Base-by-base conservation (phyloP, 2,113 vertebrate species). In the Coptodon rendalli region DNA sequence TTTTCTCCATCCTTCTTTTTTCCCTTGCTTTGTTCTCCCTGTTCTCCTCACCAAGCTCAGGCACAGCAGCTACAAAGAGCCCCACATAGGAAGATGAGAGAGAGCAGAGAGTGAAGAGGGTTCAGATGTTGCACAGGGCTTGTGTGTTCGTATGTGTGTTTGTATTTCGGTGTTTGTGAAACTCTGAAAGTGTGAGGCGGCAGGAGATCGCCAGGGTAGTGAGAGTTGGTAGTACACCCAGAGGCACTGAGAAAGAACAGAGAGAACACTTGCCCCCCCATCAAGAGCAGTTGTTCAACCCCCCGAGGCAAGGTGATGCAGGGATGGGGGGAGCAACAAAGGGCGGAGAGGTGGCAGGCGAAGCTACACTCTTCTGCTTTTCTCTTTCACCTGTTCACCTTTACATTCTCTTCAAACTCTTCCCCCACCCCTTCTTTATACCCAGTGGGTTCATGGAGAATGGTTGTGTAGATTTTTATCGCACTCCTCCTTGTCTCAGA, bases 11-110 rank as follows among this genome's bases (percentile, higher is more conserved):
- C 92, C 87, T 87, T 82, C 85, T 90, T 87, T 90, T 89, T 87
- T 89, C 71, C 87, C 50, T 88, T 2, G 80, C 93, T 95, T 95
- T 95, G 94, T 95, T 95, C 93, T 94, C 87, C 71, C 87, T 79
- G 82, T 94, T 92, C 93, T 93, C 83, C 90, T 94, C 91, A 89
- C 87, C 93, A 89, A 90, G 91, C 94, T 91, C 83, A 89, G 91
- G 92, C 92, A 80, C 81, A 80, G 91, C 85, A 82, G 94, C 94
- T 94, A 95, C 95, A 96, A 96, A 96, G 95, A 92, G 92, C 95
- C 95, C 93, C 93, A 94, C 93, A 95, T 95, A 95, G 93, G 95
- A 95, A 94, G 95, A 96, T 96, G 92, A 95, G 94, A 96, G 83
- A 82, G 88, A 95, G 92, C 91, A 91, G 89, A 92, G 91, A 94